Evolutionary conservation across 2,888 invertebrate species (phyloP).

Genomic region (Sabatieria punctata): DNA sequence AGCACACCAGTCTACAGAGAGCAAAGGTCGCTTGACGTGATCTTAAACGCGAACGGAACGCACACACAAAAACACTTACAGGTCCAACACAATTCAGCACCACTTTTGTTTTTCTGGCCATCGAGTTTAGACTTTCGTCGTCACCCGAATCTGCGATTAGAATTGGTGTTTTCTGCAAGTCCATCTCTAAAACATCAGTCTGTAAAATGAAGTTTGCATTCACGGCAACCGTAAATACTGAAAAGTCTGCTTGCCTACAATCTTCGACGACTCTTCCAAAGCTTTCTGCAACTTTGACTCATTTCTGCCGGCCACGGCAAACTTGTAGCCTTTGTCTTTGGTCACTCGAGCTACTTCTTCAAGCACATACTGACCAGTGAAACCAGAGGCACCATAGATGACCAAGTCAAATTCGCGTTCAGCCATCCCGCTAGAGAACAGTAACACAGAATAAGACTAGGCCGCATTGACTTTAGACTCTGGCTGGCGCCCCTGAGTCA

Average conservation of each 20-base stretch:
- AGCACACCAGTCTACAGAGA: too few species aligned
- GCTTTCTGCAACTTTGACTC: constrained; percentile 41
- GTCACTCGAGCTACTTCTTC: constrained; percentile 41
- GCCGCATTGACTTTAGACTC: too few species aligned
- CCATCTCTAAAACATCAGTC: constrained; percentile 43
- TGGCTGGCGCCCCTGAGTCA: too few species aligned
- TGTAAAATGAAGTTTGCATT: too few species aligned
- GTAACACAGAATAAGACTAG: too few species aligned
- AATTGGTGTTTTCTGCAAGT: constrained; percentile 46
- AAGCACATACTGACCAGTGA: constrained; percentile 66
- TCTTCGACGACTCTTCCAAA: constrained; percentile 37
- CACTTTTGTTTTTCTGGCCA: constrained; percentile 61
- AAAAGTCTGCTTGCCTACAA: too few species aligned
- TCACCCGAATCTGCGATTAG: constrained; percentile 61
- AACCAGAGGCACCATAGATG: constrained; percentile 80
- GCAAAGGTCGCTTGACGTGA: too few species aligned
- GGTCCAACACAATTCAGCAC: constrained; percentile 86
- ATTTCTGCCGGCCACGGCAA: constrained; percentile 71
- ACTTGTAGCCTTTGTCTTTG: constrained; percentile 42
- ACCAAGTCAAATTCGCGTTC: constrained; percentile 51
- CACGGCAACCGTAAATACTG: too few species aligned
- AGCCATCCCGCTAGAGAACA: too few species aligned
- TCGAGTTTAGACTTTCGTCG: constrained; percentile 52
- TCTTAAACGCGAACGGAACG: too few species aligned
- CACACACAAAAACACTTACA: constrained; percentile 31